These are phyloP conservation scores for Gopherus evgoodei DNA, from an alignment of 2,113 vertebrate genomes.

Conservation along the genomic window DNA sequence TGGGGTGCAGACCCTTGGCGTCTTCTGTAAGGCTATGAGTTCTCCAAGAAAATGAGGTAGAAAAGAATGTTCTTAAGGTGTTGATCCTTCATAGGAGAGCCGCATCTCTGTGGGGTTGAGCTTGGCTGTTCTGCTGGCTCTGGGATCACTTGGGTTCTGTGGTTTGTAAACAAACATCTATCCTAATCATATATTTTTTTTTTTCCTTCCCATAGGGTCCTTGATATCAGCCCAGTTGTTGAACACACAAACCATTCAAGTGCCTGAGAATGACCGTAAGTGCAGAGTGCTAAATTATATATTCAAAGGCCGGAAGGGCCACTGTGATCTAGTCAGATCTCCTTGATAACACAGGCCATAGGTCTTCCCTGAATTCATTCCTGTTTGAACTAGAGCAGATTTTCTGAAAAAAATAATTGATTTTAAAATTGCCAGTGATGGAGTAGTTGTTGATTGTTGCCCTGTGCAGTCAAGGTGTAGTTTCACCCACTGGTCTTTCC, in stretches of 20 bases:
- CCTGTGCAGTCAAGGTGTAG: neutral
- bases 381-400: neutral
- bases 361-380: neutral
- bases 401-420: neutral
- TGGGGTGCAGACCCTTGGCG: neutral
- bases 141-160: neutral
- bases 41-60: neutral
- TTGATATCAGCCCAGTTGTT: neutral
- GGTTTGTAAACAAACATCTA: neutral
- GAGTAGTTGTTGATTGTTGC: neutral
- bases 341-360: neutral
- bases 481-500: neutral
- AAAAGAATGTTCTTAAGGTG: neutral
- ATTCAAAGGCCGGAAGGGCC: neutral
- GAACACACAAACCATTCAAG: neutral
- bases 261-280: conserved; percentile 69
- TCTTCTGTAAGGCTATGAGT: neutral
- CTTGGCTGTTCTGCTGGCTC: neutral
- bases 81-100: neutral
- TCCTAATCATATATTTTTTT: neutral
- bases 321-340: neutral
- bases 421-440: neutral
- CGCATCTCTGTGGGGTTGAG: neutral
- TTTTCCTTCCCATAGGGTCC: neutral
- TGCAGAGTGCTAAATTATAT: neutral